phyloP scores from a whole-genome alignment of 1,140 invertebrate species.

The Stegodyphus dumicola region DNA sequence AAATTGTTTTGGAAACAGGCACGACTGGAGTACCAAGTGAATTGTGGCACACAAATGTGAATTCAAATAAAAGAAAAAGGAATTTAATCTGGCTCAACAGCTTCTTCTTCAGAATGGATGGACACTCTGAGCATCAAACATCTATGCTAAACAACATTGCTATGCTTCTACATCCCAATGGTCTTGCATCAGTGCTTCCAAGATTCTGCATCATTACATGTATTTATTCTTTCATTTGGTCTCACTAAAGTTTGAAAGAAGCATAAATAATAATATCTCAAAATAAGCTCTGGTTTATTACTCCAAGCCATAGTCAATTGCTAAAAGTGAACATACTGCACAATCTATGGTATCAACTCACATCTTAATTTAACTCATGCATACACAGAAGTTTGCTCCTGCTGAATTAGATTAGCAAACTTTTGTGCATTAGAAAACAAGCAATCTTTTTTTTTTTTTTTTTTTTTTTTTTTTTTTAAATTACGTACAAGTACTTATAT shows the following conservation, averaged over 20 bases:
- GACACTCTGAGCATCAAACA: too few species aligned
- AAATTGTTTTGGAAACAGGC: too few species aligned
- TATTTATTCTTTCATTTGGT: background rate
- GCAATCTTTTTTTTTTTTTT: background rate
- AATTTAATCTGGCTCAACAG: too few species aligned
- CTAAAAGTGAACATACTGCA: conserved; percentile 14
- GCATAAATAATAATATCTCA: background rate
- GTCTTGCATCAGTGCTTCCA: too few species aligned
- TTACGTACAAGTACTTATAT: conserved; percentile 27
- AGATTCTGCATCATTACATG: too few species aligned
- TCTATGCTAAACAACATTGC: too few species aligned
- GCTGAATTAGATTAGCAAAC: background rate
- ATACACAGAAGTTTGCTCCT: background rate
- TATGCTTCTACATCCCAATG: too few species aligned
- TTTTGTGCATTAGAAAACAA: background rate
- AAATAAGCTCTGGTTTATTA: background rate
- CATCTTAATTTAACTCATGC: background rate
- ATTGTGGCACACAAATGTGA: too few species aligned
- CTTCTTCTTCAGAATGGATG: too few species aligned
- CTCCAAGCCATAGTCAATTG: background rate
- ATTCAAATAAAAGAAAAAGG: too few species aligned
- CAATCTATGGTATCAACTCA: background rate
- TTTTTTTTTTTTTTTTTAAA: background rate
- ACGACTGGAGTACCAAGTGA: too few species aligned
- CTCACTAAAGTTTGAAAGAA: background rate